These are phyloP conservation scores for Noturus placidus DNA, from an alignment of 2,113 vertebrate species.

Conservation along the genomic window DNA sequence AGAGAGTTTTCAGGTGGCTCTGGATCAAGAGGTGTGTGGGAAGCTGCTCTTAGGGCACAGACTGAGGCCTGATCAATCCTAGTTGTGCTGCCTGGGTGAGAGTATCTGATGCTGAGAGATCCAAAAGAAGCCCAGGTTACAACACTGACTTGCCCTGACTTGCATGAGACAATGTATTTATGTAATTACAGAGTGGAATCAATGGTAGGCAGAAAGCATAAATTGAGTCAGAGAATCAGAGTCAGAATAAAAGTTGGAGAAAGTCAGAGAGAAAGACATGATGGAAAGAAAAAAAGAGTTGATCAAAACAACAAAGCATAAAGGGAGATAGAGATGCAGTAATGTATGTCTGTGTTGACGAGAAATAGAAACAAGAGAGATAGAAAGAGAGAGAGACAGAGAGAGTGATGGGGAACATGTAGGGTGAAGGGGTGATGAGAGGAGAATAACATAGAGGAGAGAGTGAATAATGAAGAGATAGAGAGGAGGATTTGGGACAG, in stretches of 20 bases:
- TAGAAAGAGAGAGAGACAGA: not conserved
- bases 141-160: not conserved
- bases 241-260: not conserved
- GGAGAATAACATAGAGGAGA: not conserved
- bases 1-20: not conserved
- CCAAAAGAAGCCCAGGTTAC: conserved; percentile 1
- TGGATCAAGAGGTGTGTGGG: not conserved
- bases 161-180: not conserved
- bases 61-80: not conserved
- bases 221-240: not conserved
- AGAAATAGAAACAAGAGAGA: not conserved
- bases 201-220: not conserved
- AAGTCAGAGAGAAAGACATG: not conserved
- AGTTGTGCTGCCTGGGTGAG: not conserved
- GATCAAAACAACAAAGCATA: not conserved
- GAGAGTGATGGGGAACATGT: not conserved
- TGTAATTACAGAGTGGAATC: not conserved
- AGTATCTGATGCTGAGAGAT: not conserved
- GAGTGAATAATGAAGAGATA: conserved; percentile 6
- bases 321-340: not conserved
- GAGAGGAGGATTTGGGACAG: conserved; percentile 8
- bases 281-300: not conserved
- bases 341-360: not conserved
- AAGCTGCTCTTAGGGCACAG: not conserved
- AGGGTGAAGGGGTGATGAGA: conserved; percentile 32